These are phyloP conservation scores for Gallinago nigripennis DNA, from an alignment of 2,797 vertebrate genomes.

Conservation along the genomic window DNA sequence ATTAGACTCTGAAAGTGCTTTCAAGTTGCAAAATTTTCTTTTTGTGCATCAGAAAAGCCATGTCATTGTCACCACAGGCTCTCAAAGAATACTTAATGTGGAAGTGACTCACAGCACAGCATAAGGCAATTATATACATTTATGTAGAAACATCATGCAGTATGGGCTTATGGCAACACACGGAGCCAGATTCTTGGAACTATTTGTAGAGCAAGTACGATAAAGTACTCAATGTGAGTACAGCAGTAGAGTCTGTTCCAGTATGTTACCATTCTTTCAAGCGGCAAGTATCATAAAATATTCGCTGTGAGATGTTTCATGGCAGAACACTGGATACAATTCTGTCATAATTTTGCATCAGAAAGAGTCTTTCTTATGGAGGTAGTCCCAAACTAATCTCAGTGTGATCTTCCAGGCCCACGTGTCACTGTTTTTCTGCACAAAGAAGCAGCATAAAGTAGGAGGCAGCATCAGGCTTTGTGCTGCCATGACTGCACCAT, in stretches of 20 bases:
- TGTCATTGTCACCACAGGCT: constrained; percentile 25
- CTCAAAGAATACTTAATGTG: constrained; percentile 26
- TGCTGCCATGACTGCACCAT: background rate
- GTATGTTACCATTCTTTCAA: constrained; percentile 7
- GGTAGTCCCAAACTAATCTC: background rate
- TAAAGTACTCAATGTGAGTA: background rate
- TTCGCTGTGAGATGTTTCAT: background rate
- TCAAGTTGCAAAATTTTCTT: background rate
- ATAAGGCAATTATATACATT: constrained; percentile 48
- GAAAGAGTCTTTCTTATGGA: background rate
- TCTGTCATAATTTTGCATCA: background rate
- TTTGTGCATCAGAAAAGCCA: background rate
- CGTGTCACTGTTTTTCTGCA: background rate
- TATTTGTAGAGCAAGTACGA: constrained; percentile 25
- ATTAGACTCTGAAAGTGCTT: constrained; percentile 15
- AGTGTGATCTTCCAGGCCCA: background rate
- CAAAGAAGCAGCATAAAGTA: background rate
- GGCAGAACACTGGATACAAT: background rate
- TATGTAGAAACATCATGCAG: constrained; percentile 31
- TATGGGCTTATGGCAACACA: constrained; percentile 41
- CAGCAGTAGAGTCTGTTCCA: constrained; percentile 10
- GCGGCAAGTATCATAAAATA: background rate
- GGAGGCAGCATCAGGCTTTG: background rate
- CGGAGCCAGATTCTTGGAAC: constrained; percentile 37
- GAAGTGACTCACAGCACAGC: constrained; percentile 54